Evolutionary conservation across 2,113 vertebrate species (phyloP).

Genomic region (Plecturocebus donacophilus): DNA sequence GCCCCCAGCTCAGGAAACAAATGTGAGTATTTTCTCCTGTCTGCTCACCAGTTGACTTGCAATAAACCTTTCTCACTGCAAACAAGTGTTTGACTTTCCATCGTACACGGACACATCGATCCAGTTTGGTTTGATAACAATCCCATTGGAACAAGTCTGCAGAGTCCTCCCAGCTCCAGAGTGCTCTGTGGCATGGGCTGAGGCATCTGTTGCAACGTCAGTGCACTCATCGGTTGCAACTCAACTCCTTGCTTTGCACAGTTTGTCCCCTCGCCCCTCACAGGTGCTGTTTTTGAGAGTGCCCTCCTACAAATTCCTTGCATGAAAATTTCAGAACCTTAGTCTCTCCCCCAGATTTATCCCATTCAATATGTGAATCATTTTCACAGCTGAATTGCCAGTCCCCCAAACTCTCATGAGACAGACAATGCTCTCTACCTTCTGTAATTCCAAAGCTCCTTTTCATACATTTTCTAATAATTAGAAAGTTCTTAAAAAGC

Average conservation of each 20-base stretch:
- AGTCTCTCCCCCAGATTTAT: not conserved
- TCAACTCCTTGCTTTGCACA: not conserved
- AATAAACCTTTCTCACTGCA: not conserved
- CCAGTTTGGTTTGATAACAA: not conserved
- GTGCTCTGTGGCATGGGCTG: not conserved
- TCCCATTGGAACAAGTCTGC: not conserved
- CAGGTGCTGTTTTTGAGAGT: not conserved
- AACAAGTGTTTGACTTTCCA: not conserved
- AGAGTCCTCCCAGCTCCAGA: not conserved
- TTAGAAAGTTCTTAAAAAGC: conserved; percentile 11
- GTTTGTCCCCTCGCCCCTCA: not conserved
- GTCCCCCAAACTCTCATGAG: not conserved
- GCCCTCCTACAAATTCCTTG: not conserved
- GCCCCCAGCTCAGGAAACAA: too few relatives aligned
- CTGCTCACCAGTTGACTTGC: too few relatives aligned
- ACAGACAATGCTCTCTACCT: not conserved
- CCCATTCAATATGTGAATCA: not conserved
- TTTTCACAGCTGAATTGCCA: not conserved
- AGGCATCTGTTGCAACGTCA: not conserved
- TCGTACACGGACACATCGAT: not conserved
- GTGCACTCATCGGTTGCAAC: not conserved
- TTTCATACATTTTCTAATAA: not conserved
- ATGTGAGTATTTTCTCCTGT: too few relatives aligned
- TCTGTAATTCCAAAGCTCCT: not conserved
- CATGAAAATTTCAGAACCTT: not conserved